Percentiles rank a stretch among this genome's conserved stretches.
phyloP scores from a whole-genome alignment of 2,797 vertebrate genomes.

The Distichodus sexfasciatus region DNA sequence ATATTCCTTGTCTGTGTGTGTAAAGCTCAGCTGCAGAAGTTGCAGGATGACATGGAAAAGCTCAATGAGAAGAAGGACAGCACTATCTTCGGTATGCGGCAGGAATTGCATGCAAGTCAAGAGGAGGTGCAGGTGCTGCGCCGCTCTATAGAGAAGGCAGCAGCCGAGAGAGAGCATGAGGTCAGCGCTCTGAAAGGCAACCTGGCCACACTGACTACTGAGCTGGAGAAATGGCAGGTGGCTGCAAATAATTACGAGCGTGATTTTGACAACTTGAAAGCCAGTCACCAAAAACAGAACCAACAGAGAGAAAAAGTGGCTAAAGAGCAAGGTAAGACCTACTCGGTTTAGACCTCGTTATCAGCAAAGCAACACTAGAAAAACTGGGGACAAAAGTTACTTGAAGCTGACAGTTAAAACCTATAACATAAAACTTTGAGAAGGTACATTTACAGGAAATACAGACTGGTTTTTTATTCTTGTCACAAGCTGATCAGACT shows the following conservation, averaged over 20 bases:
- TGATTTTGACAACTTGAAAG: conserved; percentile 82
- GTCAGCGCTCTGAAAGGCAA: conserved; percentile 78
- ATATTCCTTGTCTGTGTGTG: conserved; percentile 24
- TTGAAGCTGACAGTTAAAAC: too few relatives aligned
- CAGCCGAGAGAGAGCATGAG: conserved; percentile 83
- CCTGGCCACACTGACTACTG: conserved; percentile 78
- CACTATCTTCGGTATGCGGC: conserved; percentile 72
- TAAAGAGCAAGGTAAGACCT: conserved; percentile 82
- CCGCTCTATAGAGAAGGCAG: conserved; percentile 78
- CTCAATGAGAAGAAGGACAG: conserved; percentile 83
- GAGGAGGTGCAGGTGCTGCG: conserved; percentile 87
- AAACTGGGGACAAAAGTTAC: too few relatives aligned
- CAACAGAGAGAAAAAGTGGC: conserved; percentile 86
- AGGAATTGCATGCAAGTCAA: conserved; percentile 78
- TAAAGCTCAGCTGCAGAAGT: conserved; percentile 83
- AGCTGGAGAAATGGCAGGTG: conserved; percentile 88
- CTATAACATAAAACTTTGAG: too few relatives aligned
- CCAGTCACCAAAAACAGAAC: conserved; percentile 83
- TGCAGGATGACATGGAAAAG: conserved; percentile 82
- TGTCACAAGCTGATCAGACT: conserved; percentile 13
- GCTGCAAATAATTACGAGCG: conserved; percentile 84
- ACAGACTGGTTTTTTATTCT: conserved; percentile 4
- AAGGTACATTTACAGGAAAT: background rate
- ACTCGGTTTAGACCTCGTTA: background rate
- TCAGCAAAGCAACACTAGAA: background rate